Percentiles rank a stretch among this genome's conserved stretches.
These are phyloP conservation scores for Tyto alba DNA, from an alignment of 2,113 vertebrate genomes.

Conservation along the genomic window DNA sequence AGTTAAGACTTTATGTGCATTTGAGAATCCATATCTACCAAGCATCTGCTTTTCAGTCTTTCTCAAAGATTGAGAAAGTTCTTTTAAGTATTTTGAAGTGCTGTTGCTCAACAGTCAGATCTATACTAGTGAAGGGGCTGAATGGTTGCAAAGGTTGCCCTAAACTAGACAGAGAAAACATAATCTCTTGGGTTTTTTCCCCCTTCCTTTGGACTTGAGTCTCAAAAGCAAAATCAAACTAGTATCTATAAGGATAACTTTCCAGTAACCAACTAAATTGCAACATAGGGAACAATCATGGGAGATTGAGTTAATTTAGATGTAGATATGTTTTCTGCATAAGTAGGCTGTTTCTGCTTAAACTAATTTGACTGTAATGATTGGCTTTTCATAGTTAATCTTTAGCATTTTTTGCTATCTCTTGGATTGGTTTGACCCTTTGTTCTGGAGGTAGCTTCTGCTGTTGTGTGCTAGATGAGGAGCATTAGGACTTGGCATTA, in stretches of 20 bases:
- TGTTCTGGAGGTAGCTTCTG: not conserved
- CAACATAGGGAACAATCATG: not conserved
- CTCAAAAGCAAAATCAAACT: not conserved
- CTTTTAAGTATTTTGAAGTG: not conserved
- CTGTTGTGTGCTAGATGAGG: not conserved
- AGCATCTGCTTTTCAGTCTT: not conserved
- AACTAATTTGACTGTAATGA: not conserved
- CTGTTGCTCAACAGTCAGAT: not conserved
- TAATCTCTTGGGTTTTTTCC: not conserved
- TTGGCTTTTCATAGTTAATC: not conserved
- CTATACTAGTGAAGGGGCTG: not conserved
- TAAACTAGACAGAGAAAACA: not conserved
- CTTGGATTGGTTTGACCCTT: not conserved
- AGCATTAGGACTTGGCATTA: not conserved
- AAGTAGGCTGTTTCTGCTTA: not conserved
- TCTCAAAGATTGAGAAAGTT: not conserved
- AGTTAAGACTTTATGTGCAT: not conserved
- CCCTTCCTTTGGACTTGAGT: not conserved
- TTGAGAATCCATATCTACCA: not conserved
- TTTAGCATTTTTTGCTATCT: not conserved
- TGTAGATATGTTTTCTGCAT: not conserved
- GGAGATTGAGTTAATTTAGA: not conserved
- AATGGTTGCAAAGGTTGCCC: not conserved
- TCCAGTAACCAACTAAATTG: not conserved
- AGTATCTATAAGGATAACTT: accelerated